Evolutionary conservation across 2,113 vertebrate genomes (phyloP).

Genomic region (Macaca fascicularis): T2T-MFA8v1.1 NC_088375.1:76287501-76288000

Average conservation of each 20-base stretch:
- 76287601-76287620: background rate
- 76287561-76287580: background rate
- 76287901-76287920: background rate
- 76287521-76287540: background rate
- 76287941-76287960: background rate
- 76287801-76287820: background rate
- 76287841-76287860: background rate
- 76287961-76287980: background rate
- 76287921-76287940: background rate
- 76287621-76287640: background rate
- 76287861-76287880: background rate
- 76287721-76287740: background rate
- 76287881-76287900: background rate
- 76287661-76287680: background rate
- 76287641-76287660: background rate
- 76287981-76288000: background rate
- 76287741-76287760: background rate
- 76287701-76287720: background rate
- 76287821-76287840: fast-evolving
- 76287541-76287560: background rate
- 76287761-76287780: background rate
- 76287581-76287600: background rate
- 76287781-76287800: background rate
- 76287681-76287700: background rate
- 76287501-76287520: background rate